Evolutionary conservation across 1,140 invertebrate genomes (phyloP).

Genomic region (Rhagoletis zephyria): DNA sequence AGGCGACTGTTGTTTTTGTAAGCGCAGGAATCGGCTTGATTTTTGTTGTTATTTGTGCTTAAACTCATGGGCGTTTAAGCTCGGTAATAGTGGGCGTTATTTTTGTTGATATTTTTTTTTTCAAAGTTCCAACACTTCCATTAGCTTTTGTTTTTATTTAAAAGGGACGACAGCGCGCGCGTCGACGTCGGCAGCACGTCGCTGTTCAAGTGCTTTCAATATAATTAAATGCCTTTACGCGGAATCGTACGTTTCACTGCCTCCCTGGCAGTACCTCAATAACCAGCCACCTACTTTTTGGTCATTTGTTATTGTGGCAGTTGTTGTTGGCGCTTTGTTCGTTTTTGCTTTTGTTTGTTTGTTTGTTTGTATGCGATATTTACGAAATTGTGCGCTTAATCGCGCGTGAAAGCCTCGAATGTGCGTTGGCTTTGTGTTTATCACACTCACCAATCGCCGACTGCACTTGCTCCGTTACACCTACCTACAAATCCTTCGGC

Average conservation of each 20-base stretch:
- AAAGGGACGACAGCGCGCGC: neutral
- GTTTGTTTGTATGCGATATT: neutral
- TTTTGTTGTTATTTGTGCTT: constrained; percentile 23
- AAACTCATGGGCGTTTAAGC: constrained; percentile 32
- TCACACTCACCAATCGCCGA: constrained; percentile 30
- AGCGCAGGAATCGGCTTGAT: constrained; percentile 27
- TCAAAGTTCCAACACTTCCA: neutral
- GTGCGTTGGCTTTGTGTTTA: constrained; percentile 24
- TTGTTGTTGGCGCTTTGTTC: neutral
- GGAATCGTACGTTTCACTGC: neutral
- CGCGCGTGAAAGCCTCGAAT: constrained; percentile 38
- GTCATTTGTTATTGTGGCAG: constrained; percentile 13
- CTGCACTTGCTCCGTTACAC: neutral
- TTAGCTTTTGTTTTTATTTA: constrained; percentile 6
- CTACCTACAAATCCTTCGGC: neutral
- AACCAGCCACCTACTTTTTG: neutral
- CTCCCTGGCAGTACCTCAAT: neutral
- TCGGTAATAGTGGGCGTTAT: constrained; percentile 3
- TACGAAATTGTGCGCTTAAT: constrained; percentile 49
- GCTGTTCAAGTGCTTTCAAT: constrained; percentile 44
- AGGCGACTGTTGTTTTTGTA: constrained; percentile 1
- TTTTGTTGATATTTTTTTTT: neutral
- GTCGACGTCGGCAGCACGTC: neutral
- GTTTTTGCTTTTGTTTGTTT: neutral
- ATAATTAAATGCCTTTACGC: constrained; percentile 52